phyloP scores from a whole-genome alignment of 2,113 vertebrate genomes.

The Muscicapa adusta region DNA sequence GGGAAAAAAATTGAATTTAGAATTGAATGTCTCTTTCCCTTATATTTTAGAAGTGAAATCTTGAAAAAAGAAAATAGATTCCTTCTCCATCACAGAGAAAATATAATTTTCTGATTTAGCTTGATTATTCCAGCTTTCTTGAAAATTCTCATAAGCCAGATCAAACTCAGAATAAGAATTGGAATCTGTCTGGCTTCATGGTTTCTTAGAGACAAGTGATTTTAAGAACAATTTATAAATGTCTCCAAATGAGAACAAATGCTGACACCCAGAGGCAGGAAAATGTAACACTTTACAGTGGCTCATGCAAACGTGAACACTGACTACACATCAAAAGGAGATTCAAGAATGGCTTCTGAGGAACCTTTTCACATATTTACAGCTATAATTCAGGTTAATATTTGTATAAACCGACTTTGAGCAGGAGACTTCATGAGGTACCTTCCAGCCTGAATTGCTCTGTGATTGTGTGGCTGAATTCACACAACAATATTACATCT shows the following conservation, averaged over 20 bases:
- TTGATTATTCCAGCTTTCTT: neutral
- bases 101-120: neutral
- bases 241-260: neutral
- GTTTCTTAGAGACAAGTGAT: neutral
- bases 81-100: neutral
- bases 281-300: neutral
- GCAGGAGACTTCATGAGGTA: neutral
- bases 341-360: neutral
- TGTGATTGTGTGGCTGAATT: neutral
- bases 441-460: neutral
- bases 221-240: neutral
- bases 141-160: neutral
- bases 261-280: conserved; percentile 54
- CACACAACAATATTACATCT: neutral
- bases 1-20: neutral
- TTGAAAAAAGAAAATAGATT: neutral
- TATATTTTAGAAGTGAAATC: neutral
- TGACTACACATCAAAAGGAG: neutral
- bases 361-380: neutral
- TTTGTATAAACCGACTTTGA: neutral
- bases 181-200: neutral
- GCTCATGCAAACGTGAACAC: neutral
- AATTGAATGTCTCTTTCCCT: neutral
- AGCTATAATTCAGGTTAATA: neutral
- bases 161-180: neutral